Base-by-base conservation (phyloP, 2,888 invertebrate genomes). In the Drosophila aldrichi region DNA sequence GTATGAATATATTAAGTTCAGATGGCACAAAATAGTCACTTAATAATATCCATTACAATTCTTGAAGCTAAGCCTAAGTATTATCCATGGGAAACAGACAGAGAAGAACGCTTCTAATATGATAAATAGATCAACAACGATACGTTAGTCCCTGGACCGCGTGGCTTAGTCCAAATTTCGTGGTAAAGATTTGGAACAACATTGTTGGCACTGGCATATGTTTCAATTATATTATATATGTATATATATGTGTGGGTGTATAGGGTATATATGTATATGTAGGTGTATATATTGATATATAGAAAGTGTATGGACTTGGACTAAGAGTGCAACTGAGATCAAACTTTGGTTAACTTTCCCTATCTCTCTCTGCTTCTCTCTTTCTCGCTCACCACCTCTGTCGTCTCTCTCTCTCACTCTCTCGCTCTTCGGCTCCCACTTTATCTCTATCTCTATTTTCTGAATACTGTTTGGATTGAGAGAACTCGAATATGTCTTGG, bases 201-300 rank as follows among this genome's bases (percentile, higher is more conserved):
- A 86, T 88, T 82, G 70, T 65, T 88, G 82, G 89, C 89, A 81
- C 74, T 61, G 79, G 77, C 68, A 83, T 68, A 72, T 61, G 62
- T 52, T 56, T 56, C 40, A 43, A 51, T 44, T 51, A 36, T 36
- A 10, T 36, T 52, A 58, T 36, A 14, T 57, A 1, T 25, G 22
- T 41, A 20, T 54, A 7, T 44, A 3, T n/a, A 18, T 20, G 14
- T 43, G 51, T 36, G 16, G 14, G 9, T 18, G 49, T 32, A 20
- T 51, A 20, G 18, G 51, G 63, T 48, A 44, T 34, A 38, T 56
- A 20, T 41, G 34, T 55, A 20, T 41, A 54, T 20, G 36, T 38
- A 32, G 18, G 54, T 29, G 29, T 44, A 55, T 40, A 44, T 22
- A 20, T 56, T 29, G 56, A 32, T 57, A 56, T 60, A 66, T 59